phyloP scores from a whole-genome alignment of 1,140 invertebrate genomes.

The Spodoptera frugiperda region DNA sequence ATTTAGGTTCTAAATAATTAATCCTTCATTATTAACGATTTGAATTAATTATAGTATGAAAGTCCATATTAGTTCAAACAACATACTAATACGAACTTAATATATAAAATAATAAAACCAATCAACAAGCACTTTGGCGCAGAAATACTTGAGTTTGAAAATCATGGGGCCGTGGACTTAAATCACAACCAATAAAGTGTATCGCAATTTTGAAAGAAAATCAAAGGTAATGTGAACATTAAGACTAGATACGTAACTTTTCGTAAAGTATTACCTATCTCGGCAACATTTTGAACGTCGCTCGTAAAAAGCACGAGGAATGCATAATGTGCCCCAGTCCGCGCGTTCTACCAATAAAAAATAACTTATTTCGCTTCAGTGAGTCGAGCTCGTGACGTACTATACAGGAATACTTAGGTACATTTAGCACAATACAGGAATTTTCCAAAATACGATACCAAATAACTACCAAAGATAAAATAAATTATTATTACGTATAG shows the following conservation, averaged over 20 bases:
- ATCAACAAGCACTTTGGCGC: no score
- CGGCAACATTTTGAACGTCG: slow-evolving; percentile 30
- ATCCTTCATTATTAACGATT: no score
- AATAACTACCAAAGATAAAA: background rate
- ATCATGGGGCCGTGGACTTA: no score
- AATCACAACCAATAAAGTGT: no score
- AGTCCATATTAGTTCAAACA: no score
- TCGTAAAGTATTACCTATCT: slow-evolving; percentile 29
- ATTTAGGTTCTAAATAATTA: background rate
- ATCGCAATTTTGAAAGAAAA: background rate
- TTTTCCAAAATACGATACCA: slow-evolving; percentile 17
- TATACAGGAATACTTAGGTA: background rate
- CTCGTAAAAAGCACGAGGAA: slow-evolving; percentile 45
- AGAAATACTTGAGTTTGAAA: no score
- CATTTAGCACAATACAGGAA: slow-evolving; percentile 13
- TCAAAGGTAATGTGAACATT: background rate
- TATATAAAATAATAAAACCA: no score
- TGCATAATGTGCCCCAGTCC: slow-evolving; percentile 38
- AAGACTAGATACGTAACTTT: background rate
- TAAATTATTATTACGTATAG: no score
- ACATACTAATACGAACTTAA: no score
- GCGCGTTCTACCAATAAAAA: slow-evolving; percentile 34
- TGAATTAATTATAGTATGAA: no score
- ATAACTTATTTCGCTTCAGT: slow-evolving; percentile 40
- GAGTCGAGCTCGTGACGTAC: background rate